A percentile compares a stretch with the other conserved stretches of the same genome.
These are phyloP conservation scores for Sarcophaga peregrina DNA, from an alignment of 1,140 invertebrate genomes.

Conservation along the genomic window DNA sequence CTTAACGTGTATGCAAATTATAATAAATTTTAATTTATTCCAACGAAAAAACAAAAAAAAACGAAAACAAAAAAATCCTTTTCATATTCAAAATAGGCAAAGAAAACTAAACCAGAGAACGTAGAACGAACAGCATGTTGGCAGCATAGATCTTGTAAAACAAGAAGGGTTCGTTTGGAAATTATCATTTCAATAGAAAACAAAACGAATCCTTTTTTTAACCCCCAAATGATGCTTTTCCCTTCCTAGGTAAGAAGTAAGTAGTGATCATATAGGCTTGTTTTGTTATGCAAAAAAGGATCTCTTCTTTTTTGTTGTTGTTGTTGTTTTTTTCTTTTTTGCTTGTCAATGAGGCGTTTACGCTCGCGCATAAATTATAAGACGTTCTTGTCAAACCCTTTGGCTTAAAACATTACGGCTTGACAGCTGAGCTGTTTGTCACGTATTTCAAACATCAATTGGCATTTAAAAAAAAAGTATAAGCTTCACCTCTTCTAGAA, in stretches of 20 bases:
- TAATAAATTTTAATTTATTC: slow-evolving; percentile 65
- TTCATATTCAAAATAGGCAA: slow-evolving; percentile 22
- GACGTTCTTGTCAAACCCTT: slow-evolving; percentile 50
- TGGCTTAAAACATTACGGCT: slow-evolving; percentile 32
- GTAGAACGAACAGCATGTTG: slow-evolving; percentile 11
- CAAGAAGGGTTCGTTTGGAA: slow-evolving; percentile 25
- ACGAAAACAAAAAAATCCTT: slow-evolving; percentile 24
- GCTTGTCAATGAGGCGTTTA: slow-evolving; percentile 55
- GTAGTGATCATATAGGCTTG: background rate
- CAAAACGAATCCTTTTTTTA: slow-evolving; percentile 21
- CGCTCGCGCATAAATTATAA: slow-evolving; percentile 65
- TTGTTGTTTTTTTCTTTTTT: slow-evolving; percentile 45
- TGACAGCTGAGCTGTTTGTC: slow-evolving; percentile 51
- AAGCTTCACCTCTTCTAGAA: background rate
- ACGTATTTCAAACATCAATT: slow-evolving; percentile 65
- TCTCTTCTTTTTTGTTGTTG: background rate
- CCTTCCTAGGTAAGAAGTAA: background rate
- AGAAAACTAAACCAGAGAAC: background rate
- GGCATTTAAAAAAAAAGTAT: slow-evolving; percentile 14
- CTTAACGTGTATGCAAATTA: slow-evolving; percentile 56
- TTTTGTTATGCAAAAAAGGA: slow-evolving; percentile 15
- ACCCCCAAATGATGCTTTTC: background rate
- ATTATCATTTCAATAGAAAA: slow-evolving; percentile 16
- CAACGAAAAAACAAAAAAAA: slow-evolving; percentile 30
- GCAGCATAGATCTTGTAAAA: background rate